Base-by-base conservation (phyloP, 2,888 invertebrate species). In the Catocala nupta region DNA sequence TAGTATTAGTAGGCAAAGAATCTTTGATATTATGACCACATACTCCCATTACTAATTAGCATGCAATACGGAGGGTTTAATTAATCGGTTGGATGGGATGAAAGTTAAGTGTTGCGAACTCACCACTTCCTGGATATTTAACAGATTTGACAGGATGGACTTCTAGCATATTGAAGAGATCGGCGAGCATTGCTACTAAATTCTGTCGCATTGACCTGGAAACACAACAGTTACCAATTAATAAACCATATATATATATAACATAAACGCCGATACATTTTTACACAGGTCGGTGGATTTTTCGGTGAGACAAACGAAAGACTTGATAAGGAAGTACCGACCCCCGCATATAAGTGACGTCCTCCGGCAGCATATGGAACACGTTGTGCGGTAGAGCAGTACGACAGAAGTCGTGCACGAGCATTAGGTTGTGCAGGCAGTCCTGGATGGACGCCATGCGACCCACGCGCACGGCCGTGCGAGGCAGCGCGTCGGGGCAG, bases 311-410 rank as follows among this genome's bases (percentile, higher is more conserved):
- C 25, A 3, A 25, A 25, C 3, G 4, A 25, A 25, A 12, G 12
- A 6, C 47, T 1, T 47, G 12, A 5, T n/a, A 33, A 16, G 6
- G 7, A 11, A 4, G 34, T 55, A 88, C 93, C 90, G 86, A 97
- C 97, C 98, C 98, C 89, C 98, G 96, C 96, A 98, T 97, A 86
- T 98, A 99, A 45, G 98, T 97, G 76, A 99, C 96, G 90, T 99
- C 99, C 90, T 99, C 99, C n/a, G 98, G 97, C 91, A 97, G 96
- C 96, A 99, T 97, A 90, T 98, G 98, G 95, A 98, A 98, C 87
- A 98, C 97, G 83, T 97, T 96, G 87, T 97, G 96, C 81, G 98
- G 98, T 89, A 99, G 95, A 89, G 97, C 96, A 83, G 96, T 96
- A 82, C 96, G 95, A 88, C 98, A 98, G 95, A 99, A 99, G 85